Base-by-base conservation (phyloP, 2,797 vertebrate species). In the Tolypeutes matacus region DNA sequence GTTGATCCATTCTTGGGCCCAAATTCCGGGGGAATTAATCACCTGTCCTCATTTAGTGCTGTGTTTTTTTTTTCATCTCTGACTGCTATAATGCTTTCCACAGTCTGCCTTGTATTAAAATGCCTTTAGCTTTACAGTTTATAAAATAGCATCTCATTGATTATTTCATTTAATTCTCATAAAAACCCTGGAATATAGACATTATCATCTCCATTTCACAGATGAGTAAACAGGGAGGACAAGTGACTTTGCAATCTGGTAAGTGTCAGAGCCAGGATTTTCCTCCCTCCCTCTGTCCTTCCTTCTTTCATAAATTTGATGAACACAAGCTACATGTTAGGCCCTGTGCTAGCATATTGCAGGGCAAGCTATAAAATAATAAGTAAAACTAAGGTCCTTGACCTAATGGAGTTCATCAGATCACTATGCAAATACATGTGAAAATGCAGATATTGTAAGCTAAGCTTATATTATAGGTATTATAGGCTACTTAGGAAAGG, bases 141-240 rank as follows among this genome's bases (percentile, higher is more conserved):
- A n/a, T 39, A 42, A 67, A 75, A 78, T 1, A 82, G 36, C 34
- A 60, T 78, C 23, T 84, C 34, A 46, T 17, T 62, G n/a, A 80
- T 53, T 51, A 87, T 94, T 70, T 80, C n/a, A 94, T 58, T 89
- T 93, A 92, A 85, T 91, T 95, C 42, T 91, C 15, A 46, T 39
- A 62, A 83, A 9, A 80, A 58, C 25, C 6, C 31, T 53, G 18
- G 60, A 27, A 86, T 89, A 67, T 56, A 65, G 34, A 17, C 13
- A 29, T 56, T 76, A 70, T 92, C 17, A n/a, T 78, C 17, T 90
- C 46, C 65, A 36, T 70, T 82, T 92, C 89, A 86, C 7, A 82
- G 53, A 53, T 49, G 34, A 92, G 34, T 25, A 58, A 58, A 64
- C 36, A 85, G 36, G 83, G 9, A 76, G 67, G 62, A 60, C 11